Evolutionary conservation across 2,113 vertebrate genomes (phyloP), one percentile per base, ranked within the genome.

Genomic region (Heteronetta atricapilla): DNA sequence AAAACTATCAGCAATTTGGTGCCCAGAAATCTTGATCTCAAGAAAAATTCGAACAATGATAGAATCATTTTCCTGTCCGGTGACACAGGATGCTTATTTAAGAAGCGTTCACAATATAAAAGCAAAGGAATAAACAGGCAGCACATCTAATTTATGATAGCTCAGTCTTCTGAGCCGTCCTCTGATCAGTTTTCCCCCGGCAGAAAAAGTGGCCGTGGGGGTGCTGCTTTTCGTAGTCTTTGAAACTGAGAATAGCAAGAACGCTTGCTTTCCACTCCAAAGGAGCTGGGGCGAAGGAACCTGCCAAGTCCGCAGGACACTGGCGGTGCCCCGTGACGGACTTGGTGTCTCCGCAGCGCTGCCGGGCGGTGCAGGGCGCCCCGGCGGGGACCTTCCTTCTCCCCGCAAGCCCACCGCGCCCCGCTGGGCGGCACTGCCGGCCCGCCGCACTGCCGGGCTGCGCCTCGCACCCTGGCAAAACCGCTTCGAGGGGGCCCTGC

Each of bases 291-390:
- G 4, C 1, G 33, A 16, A 2, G 14, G 12, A 6, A 28, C 17
- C 42, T 38, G 58, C 40, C 14, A 3, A 11, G 21, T 34, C 40
- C 11, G 2, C 10, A 22, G 58, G 53, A 25, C 11, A 0, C 17
- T 6, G 64, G 4, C n/a, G 15, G 50, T 21, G 3, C 6, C 42
- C 29, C 8, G 4, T 13, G 13, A 6, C 38, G 8, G 8, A 13
- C 3, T 3, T 0, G 4, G 8, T 6, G 38, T 72, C 40, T 0
- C 11, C 8, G 36, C 15, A 36, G 56, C 2, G 36, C 22, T 23
- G 26, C 17, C 3, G n/a, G 29, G 26, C 15, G 29, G 33, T 4
- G 3, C 26, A 1, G 56, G 13, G 34, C 17, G 13, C 28, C 16
- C 34, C 6, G 3, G n/a, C 2, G 4, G 11, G 19, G 13, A 11